Conservation (phyloP, 2,797 vertebrate genomes). For the Gastrophryne carolinensis region DNA sequence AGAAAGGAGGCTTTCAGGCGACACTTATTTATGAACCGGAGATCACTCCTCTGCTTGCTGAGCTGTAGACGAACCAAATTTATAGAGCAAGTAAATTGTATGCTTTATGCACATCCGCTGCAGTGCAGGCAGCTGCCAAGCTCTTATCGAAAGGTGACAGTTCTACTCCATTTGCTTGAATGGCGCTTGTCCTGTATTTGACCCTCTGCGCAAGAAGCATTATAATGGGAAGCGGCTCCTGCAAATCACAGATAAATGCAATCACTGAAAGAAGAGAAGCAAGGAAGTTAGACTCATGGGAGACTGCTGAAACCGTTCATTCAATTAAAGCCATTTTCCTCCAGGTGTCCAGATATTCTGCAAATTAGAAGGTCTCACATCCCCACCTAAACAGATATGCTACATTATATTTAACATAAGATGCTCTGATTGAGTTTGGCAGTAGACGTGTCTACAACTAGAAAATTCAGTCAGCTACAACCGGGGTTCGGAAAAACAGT, state of each 20-base stretch:
- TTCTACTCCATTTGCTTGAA: slow-evolving; percentile 72
- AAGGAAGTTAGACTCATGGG: slow-evolving; percentile 63
- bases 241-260: slow-evolving; percentile 77
- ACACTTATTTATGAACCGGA: slow-evolving; percentile 75
- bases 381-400: too few species aligned
- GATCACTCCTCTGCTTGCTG: slow-evolving; percentile 73
- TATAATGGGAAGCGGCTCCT: slow-evolving; percentile 74
- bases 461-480: too few species aligned
- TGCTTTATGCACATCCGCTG: slow-evolving; percentile 73
- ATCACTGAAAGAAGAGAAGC: slow-evolving; percentile 65
- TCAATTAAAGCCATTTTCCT: slow-evolving; percentile 63
- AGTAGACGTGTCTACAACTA: too few species aligned
- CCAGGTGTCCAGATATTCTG: too few species aligned
- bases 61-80: slow-evolving; percentile 75
- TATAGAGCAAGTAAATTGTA: slow-evolving; percentile 75
- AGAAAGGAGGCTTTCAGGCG: slow-evolving; percentile 58
- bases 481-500: too few species aligned
- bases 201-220: slow-evolving; percentile 73
- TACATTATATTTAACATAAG: too few species aligned
- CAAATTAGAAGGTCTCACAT: too few species aligned
- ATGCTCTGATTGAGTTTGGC: too few species aligned
- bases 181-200: slow-evolving; percentile 70
- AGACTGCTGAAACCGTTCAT: slow-evolving; percentile 67
- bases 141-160: slow-evolving; percentile 79
- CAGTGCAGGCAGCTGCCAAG: slow-evolving; percentile 75